These are phyloP conservation scores for Lutjanus erythropterus DNA, from an alignment of 2,113 vertebrate genomes.

Conservation along the genomic window DNA sequence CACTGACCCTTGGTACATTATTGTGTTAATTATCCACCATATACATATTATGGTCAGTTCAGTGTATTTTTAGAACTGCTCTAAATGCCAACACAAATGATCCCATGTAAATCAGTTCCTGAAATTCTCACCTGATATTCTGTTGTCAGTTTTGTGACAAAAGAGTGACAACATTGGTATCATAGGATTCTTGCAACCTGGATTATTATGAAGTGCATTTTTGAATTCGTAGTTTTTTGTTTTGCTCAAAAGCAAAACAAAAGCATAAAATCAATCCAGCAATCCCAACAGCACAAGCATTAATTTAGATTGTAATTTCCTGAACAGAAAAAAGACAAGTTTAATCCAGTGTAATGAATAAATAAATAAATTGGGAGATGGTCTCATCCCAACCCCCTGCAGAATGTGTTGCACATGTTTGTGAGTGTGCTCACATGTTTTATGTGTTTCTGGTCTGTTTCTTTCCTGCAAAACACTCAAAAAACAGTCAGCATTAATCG, in stretches of 20 bases:
- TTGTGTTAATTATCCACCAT: background rate
- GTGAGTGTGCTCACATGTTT: background rate
- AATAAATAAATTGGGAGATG: too few relatives aligned
- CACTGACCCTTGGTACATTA: background rate
- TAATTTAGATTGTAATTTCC: too few relatives aligned
- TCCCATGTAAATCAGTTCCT: background rate
- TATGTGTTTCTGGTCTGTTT: background rate
- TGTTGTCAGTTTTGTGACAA: background rate
- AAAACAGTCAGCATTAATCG: slow-evolving; percentile 22
- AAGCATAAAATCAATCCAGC: too few relatives aligned
- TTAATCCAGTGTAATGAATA: too few relatives aligned
- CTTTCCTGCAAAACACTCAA: background rate
- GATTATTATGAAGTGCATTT: too few relatives aligned
- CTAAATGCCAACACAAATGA: background rate
- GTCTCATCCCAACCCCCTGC: too few relatives aligned
- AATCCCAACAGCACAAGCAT: too few relatives aligned
- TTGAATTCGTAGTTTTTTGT: too few relatives aligned
- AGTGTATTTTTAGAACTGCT: background rate
- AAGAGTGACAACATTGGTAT: too few relatives aligned
- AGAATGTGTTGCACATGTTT: background rate
- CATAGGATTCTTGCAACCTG: too few relatives aligned
- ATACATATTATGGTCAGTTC: background rate
- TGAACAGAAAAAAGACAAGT: too few relatives aligned
- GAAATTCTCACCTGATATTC: background rate
- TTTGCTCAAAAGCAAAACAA: too few relatives aligned